Evolutionary conservation across 2,797 vertebrate genomes (phyloP).

Genomic region (Centropyge bicolor): DNA sequence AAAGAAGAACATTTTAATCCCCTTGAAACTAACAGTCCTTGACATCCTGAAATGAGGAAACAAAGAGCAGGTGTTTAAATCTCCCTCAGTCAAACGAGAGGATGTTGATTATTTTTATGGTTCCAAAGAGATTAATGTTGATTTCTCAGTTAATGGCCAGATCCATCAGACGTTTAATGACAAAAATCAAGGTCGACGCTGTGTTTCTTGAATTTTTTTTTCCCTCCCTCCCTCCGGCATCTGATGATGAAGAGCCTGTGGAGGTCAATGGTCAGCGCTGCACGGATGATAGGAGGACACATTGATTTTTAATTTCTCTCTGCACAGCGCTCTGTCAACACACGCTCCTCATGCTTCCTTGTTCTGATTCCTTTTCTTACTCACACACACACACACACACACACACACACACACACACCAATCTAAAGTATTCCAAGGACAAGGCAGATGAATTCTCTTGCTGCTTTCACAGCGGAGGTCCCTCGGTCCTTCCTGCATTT

Average conservation of each 20-base stretch:
- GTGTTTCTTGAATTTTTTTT: constrained; percentile 13
- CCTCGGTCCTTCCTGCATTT: background rate
- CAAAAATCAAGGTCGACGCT: constrained; percentile 43
- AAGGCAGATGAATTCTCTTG: constrained; percentile 1
- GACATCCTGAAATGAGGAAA: constrained; percentile 8
- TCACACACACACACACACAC: background rate
- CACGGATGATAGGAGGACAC: constrained; percentile 32
- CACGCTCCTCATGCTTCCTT: constrained; percentile 21
- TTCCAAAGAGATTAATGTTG: constrained; percentile 21
- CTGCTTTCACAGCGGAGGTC: constrained; percentile 17
- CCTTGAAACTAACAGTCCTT: constrained; percentile 23
- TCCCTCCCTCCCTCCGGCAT: background rate
- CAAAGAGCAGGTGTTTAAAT: constrained; percentile 31
- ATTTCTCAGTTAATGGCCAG: constrained; percentile 25
- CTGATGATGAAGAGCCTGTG: constrained; percentile 53
- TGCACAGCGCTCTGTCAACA: constrained; percentile 51
- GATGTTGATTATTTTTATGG: constrained; percentile 31
- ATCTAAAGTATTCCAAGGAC: constrained; percentile 48
- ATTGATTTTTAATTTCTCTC: constrained; percentile 74
- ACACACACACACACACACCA: constrained; percentile 9
- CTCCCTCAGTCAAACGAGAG: background rate
- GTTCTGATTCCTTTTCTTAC: constrained; percentile 12
- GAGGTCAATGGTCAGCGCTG: constrained; percentile 50
- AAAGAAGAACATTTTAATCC: constrained; percentile 4
- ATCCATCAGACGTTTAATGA: constrained; percentile 27